phyloP scores from a whole-genome alignment of 1,140 invertebrate genomes.

The Pemphigus obesinymphae region DNA sequence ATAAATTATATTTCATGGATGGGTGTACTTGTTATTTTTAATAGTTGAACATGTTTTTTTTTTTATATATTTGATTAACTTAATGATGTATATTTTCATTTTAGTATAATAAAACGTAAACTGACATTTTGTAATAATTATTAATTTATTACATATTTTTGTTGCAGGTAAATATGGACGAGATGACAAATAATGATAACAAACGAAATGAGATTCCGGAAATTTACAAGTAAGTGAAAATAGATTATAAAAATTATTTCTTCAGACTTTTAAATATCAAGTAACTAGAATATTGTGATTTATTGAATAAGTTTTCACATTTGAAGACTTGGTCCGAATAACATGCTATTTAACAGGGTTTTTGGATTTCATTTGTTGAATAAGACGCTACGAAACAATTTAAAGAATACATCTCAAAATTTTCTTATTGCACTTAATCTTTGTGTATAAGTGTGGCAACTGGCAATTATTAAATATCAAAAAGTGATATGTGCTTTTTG shows the following conservation, averaged over 20 bases:
- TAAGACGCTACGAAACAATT: too few relatives aligned
- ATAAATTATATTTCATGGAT: background rate
- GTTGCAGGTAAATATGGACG: conserved; percentile 27
- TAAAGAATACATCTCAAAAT: too few relatives aligned
- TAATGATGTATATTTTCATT: background rate
- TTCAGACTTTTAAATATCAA: too few relatives aligned
- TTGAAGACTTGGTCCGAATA: too few relatives aligned
- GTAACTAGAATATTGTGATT: background rate
- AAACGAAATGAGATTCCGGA: background rate
- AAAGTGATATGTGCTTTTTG: too few relatives aligned
- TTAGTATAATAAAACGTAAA: background rate
- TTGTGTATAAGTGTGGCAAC: too few relatives aligned
- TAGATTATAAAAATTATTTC: background rate
- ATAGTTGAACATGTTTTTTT: background rate
- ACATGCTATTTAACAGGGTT: too few relatives aligned
- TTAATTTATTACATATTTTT: background rate
- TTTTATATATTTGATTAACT: background rate
- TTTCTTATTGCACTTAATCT: too few relatives aligned
- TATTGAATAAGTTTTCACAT: background rate
- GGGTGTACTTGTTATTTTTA: background rate
- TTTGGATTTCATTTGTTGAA: too few relatives aligned
- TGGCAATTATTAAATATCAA: too few relatives aligned
- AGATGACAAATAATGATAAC: background rate
- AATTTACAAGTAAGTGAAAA: conserved; percentile 15
- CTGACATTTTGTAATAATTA: background rate